phyloP scores from a whole-genome alignment of 2,888 invertebrate species.

The Podabrus alpinus region DNA sequence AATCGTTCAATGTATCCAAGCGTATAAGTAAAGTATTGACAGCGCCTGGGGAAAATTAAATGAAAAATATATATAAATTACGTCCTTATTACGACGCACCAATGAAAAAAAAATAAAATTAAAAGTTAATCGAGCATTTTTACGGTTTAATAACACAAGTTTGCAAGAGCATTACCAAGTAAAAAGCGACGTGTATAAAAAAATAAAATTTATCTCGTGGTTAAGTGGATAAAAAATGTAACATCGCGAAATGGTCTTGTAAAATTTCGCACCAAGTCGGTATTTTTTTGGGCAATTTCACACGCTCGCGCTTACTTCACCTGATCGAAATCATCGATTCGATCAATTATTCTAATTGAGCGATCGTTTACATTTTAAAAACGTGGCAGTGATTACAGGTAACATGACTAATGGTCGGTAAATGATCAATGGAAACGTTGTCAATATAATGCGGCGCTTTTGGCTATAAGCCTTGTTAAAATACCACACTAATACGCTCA shows the following conservation, averaged over 20 bases:
- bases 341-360: conserved; percentile 29
- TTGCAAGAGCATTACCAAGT: neutral
- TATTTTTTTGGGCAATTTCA: conserved; percentile 26
- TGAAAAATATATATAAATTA: neutral
- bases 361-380: conserved; percentile 30
- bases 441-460: conserved; percentile 30
- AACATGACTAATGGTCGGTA: conserved; percentile 33
- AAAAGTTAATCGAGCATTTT: neutral
- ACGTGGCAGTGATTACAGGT: conserved; percentile 32
- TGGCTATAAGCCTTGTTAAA: conserved; percentile 31
- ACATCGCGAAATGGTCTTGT: neutral
- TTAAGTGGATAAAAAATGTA: neutral
- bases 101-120: neutral
- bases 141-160: neutral
- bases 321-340: conserved; percentile 21
- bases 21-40: neutral
- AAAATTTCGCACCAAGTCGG: neutral
- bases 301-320: conserved; percentile 25
- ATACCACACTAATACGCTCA: conserved; percentile 25
- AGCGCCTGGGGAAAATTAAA: neutral
- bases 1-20: neutral
- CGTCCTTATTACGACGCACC: neutral
- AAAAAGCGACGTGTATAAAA: neutral
- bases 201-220: neutral
- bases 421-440: conserved; percentile 27